Evolutionary conservation across 2,888 invertebrate genomes (phyloP).

Genomic region (Ethmia dodecea): DNA sequence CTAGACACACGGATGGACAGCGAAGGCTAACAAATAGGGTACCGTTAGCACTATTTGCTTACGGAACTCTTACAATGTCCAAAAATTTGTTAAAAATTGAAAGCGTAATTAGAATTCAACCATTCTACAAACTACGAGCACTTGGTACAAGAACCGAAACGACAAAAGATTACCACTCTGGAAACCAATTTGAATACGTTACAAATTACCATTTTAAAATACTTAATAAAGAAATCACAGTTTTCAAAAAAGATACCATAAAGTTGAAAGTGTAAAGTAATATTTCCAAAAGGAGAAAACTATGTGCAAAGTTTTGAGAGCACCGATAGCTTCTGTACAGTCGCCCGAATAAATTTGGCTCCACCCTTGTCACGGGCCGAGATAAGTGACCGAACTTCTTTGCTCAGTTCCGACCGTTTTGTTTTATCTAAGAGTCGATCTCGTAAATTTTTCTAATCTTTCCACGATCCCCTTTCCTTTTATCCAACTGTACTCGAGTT

Average conservation of each 20-base stretch:
- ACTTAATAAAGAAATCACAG: background rate
- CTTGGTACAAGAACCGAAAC: background rate
- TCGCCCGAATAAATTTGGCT: conserved; percentile 15
- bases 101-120: no score
- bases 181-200: background rate
- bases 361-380: conserved; percentile 25
- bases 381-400: conserved; percentile 33
- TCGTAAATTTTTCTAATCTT: conserved; percentile 62
- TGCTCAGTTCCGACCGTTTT: conserved; percentile 22
- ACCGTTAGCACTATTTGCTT: no score
- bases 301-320: conserved; percentile 1
- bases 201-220: background rate
- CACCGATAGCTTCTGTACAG: conserved; percentile 7
- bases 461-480: conserved; percentile 29
- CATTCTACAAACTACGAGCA: no score
- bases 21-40: no score
- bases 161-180: background rate
- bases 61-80: no score
- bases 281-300: no score
- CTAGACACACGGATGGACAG: no score
- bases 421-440: conserved; percentile 28
- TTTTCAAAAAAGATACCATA: background rate
- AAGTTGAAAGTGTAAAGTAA: no score
- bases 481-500: conserved; percentile 16
- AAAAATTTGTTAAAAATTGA: no score